Evolutionary conservation across 2,888 invertebrate species (phyloP), one percentile per base, ranked within the genome.

Genomic region (Isoperla grammatica): DNA sequence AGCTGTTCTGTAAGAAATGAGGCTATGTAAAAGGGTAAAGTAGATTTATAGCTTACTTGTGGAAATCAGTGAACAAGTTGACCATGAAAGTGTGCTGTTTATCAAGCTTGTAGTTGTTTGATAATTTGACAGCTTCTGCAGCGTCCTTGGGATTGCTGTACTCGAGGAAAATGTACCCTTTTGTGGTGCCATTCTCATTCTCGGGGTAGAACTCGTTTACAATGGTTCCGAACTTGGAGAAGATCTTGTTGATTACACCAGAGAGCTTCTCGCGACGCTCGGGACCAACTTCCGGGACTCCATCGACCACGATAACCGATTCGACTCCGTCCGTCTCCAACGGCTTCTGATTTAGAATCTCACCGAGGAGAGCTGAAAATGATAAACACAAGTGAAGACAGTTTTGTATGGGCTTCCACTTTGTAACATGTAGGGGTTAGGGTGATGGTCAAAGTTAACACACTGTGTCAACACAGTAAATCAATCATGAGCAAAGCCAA

Each of bases 311-410:
- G 65, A 99, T 86, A 53, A 97, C 93, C 69, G 90, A 91, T 74
- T 98, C 96, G 58, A 96, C 93, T 49, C 96, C 96, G 76, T 96
- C 96, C 3, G 93, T 91, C 76, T 96, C 95, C 66, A 89, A 88
- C 1, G 99, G 99, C 72, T 90, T 90, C 68, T 88, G 85, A 67
- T 86, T 85, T 66, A 97, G 75, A 67, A 98, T 78, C 75, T 98
- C 98, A n/a, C 84, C 90, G 64, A 98, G 78, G 58, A 99, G 81
- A 73, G 95, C 98, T 96, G 81, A 70, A 82, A 75, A 63, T 37
- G 37, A 37, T 37, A 37, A 37, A 37, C 53, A 23, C 12, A 53
- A 37, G 1, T 4, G 39, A 45, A 13, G 12, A 22, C 11, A 20
- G 6, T 6, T 12, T 5, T 53, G 17, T n/a, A n/a, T 46, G 19